phyloP scores from a whole-genome alignment of 2,113 vertebrate genomes.

The Tympanuchus pallidicinctus region DNA sequence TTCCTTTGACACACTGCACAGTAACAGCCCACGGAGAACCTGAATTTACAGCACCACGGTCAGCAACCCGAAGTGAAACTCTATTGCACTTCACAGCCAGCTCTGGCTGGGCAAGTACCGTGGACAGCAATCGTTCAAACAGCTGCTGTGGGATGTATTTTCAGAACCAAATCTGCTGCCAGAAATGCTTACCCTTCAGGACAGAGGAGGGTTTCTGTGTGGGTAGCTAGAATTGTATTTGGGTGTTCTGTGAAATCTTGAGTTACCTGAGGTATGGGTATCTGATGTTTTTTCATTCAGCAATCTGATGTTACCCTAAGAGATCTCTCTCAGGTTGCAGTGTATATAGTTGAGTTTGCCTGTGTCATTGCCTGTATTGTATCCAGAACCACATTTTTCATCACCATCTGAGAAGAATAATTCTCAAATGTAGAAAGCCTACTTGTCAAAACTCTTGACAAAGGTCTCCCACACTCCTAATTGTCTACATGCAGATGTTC shows the following conservation, averaged over 20 bases:
- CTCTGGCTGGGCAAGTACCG: neutral
- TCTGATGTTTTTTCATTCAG: neutral
- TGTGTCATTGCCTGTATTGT: neutral
- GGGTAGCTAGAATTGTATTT: neutral
- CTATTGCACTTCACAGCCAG: neutral
- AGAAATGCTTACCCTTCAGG: neutral
- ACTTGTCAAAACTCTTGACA: neutral
- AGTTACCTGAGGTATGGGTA: neutral
- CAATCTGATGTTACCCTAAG: neutral
- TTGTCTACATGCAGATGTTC: neutral
- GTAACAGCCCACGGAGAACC: neutral
- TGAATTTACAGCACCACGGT: neutral
- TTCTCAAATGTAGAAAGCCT: neutral
- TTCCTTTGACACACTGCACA: fast-evolving
- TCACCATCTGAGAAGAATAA: neutral
- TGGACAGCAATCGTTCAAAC: fast-evolving
- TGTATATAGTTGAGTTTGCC: neutral
- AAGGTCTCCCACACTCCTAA: neutral
- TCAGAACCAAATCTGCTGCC: neutral
- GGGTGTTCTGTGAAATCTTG: neutral
- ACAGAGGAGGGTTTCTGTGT: neutral
- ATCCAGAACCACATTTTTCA: neutral
- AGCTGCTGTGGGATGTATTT: fast-evolving
- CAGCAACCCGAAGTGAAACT: neutral
- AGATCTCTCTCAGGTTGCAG: neutral